phyloP scores from a whole-genome alignment of 2,113 vertebrate genomes.

The Tetrax tetrax region DNA sequence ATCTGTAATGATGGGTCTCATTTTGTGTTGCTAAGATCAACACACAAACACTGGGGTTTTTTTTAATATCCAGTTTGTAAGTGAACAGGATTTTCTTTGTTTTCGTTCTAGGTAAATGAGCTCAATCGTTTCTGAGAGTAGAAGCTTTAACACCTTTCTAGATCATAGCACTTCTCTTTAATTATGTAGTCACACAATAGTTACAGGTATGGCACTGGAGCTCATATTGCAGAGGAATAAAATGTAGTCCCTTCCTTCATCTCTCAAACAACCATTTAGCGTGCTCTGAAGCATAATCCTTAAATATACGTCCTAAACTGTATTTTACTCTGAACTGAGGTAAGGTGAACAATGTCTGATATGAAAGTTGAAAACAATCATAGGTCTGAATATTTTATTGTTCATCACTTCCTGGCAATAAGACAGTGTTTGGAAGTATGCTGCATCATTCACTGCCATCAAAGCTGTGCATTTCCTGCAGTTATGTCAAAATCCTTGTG shows the following conservation, averaged over 20 bases:
- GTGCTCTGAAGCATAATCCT: background rate
- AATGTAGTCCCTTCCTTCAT: background rate
- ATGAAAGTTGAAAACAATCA: background rate
- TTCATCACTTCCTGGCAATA: background rate
- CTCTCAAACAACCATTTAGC: background rate
- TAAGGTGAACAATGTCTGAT: background rate
- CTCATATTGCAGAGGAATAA: background rate
- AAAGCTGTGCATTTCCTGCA: background rate
- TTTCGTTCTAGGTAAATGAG: background rate
- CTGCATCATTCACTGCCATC: background rate
- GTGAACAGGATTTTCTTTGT: rapidly evolving
- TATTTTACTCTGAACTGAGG: background rate
- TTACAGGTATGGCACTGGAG: background rate
- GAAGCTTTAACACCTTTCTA: background rate
- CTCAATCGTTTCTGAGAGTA: background rate
- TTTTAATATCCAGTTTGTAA: background rate
- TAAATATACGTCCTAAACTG: background rate
- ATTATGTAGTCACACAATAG: background rate
- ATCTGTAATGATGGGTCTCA: background rate
- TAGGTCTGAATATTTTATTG: background rate
- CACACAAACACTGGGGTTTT: rapidly evolving
- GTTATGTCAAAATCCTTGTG: background rate
- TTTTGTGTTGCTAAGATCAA: background rate
- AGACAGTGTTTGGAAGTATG: background rate
- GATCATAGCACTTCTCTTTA: background rate